phyloP scores from a whole-genome alignment of 2,888 invertebrate genomes.

The Cataglyphis rosenhaueri region DNA sequence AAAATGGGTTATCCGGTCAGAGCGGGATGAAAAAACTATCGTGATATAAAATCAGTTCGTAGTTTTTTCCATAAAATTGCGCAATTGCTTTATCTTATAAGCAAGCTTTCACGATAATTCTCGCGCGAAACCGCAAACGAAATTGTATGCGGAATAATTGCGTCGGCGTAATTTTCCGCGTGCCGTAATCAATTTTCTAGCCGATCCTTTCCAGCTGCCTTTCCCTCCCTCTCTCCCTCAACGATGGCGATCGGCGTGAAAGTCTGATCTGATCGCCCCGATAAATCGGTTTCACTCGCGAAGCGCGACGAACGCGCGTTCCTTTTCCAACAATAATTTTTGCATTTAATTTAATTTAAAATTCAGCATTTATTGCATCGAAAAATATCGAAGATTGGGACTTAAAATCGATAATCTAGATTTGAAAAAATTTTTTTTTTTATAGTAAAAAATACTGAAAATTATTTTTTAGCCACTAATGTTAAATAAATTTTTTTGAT shows the following conservation, averaged over 20 bases:
- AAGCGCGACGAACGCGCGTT: background rate
- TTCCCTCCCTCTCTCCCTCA: background rate
- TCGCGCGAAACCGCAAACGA: conserved; percentile 30
- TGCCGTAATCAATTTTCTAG: conserved; percentile 53
- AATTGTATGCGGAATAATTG: conserved; percentile 45
- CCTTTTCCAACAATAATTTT: conserved; percentile 29
- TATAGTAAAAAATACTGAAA: background rate
- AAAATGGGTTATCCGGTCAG: conserved; percentile 24
- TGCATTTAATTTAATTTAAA: no score
- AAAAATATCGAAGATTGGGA: background rate
- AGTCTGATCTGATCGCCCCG: conserved; percentile 34
- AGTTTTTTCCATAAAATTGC: conserved; percentile 22
- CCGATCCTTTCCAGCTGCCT: conserved; percentile 31
- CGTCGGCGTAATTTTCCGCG: conserved; percentile 46
- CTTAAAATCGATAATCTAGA: background rate
- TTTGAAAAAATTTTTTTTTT: background rate
- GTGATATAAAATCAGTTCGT: background rate
- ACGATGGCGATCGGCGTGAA: conserved; percentile 35
- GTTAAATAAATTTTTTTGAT: background rate
- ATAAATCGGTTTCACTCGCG: conserved; percentile 49
- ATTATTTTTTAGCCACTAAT: background rate
- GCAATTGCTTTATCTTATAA: conserved; percentile 8
- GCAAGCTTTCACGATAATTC: conserved; percentile 46
- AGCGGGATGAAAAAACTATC: conserved; percentile 10
- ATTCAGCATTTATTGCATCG: background rate